A percentile compares a stretch with the other conserved stretches of the same genome.
Conservation (phyloP, 2,113 vertebrate genomes). For the Hyla sarda region DNA sequence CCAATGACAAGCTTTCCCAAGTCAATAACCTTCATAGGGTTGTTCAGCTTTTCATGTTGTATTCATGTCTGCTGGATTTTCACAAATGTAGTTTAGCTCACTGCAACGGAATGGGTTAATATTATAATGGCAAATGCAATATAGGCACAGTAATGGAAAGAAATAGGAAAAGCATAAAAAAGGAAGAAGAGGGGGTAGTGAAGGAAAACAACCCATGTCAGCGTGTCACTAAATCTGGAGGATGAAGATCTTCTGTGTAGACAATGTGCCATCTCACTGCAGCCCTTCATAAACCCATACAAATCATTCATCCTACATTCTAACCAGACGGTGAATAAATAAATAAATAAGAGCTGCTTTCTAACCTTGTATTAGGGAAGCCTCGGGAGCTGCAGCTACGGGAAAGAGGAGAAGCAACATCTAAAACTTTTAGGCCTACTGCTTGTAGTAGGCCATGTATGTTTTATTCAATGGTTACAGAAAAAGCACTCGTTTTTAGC, state of each 20-base stretch:
- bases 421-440: background rate
- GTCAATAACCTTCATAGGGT: conserved; percentile 68
- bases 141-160: background rate
- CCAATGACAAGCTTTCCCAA: conserved; percentile 30
- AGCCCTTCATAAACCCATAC: background rate
- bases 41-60: conserved; percentile 80
- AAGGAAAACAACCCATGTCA: background rate
- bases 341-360: background rate
- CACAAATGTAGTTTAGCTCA: background rate
- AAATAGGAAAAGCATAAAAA: background rate
- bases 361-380: background rate
- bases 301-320: background rate
- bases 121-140: background rate
- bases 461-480: too few relatives aligned
- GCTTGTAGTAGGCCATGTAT: background rate
- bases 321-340: background rate
- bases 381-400: background rate
- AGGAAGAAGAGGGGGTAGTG: background rate
- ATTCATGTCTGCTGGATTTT: conserved; percentile 67
- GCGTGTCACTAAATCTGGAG: background rate
- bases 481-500: too few relatives aligned
- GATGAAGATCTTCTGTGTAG: background rate
- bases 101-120: background rate
- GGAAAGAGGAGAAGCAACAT: background rate
- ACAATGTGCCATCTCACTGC: background rate